These are phyloP conservation scores for Darevskia mixta DNA, from an alignment of 2,797 vertebrate species.

Conservation along the genomic window DNA sequence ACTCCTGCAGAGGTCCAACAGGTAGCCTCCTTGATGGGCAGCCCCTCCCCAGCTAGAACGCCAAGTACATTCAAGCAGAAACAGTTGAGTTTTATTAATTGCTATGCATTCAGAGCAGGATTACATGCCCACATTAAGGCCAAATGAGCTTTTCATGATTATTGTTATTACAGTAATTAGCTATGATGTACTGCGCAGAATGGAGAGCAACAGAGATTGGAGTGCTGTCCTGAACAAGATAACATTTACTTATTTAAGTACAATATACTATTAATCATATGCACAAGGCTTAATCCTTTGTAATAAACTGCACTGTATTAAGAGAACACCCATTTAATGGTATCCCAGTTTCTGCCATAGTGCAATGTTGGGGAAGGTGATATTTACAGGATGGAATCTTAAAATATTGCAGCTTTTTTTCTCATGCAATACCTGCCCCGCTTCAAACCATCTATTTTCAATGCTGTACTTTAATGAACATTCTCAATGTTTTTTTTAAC, in stretches of 20 bases:
- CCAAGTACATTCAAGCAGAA: fast-evolving
- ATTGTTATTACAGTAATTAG: slow-evolving; percentile 41
- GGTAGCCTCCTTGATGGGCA: not conserved
- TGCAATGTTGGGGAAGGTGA: not conserved
- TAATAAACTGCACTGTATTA: not conserved
- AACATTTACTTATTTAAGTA: slow-evolving; percentile 25
- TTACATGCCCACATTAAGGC: not conserved
- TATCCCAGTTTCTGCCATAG: not conserved
- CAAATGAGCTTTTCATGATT: not conserved
- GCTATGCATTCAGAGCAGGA: not conserved
- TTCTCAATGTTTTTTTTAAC: not conserved
- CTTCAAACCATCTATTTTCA: no score
- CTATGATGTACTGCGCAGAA: not conserved
- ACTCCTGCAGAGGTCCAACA: not conserved
- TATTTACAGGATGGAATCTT: not conserved
- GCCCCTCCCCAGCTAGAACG: not conserved
- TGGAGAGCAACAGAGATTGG: not conserved
- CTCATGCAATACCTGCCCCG: no score
- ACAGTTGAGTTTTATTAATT: fast-evolving
- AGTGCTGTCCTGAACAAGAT: not conserved
- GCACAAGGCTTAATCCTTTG: not conserved
- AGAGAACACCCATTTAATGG: not conserved
- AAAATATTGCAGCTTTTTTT: not conserved
- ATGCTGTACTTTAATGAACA: not conserved
- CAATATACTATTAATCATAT: slow-evolving; percentile 3